phyloP scores from a whole-genome alignment of 1,140 invertebrate genomes.

The Goniozus legneri region DNA sequence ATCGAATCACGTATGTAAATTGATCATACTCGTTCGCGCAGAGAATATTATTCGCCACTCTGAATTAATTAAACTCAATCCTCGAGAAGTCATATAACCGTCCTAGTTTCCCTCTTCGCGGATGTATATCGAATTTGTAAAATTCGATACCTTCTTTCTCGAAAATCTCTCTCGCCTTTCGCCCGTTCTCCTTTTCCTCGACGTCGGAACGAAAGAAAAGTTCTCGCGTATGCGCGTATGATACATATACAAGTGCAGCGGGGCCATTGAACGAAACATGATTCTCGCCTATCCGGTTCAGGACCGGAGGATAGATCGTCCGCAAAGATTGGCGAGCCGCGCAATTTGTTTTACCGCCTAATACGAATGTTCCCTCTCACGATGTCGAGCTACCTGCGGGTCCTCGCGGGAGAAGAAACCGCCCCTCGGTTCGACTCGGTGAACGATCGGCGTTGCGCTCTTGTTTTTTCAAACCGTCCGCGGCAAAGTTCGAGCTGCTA shows the following conservation, averaged over 20 bases:
- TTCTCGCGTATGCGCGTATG: too few relatives aligned
- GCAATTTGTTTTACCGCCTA: constrained; percentile 43
- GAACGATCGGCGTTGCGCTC: background rate
- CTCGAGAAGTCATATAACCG: too few relatives aligned
- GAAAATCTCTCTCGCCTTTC: too few relatives aligned
- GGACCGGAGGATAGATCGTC: constrained; percentile 39
- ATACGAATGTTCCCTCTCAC: constrained; percentile 35
- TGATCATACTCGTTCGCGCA: too few relatives aligned
- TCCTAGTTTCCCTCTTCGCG: too few relatives aligned
- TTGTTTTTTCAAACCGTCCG: background rate
- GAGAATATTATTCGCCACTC: too few relatives aligned
- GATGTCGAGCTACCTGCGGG: constrained; percentile 16
- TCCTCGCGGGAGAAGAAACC: background rate
- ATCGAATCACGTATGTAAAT: too few relatives aligned
- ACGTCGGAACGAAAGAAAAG: too few relatives aligned
- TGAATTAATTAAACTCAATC: too few relatives aligned
- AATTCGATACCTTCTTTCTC: too few relatives aligned
- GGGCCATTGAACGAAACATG: constrained; percentile 35
- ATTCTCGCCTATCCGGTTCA: constrained; percentile 35
- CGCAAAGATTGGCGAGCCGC: constrained; percentile 31
- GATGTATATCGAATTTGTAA: too few relatives aligned
- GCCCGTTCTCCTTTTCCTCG: too few relatives aligned
- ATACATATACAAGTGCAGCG: background rate
- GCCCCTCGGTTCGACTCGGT: background rate
- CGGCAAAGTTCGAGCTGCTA: background rate